phyloP scores from a whole-genome alignment of 1,140 invertebrate genomes.

The Physella acuta region DNA sequence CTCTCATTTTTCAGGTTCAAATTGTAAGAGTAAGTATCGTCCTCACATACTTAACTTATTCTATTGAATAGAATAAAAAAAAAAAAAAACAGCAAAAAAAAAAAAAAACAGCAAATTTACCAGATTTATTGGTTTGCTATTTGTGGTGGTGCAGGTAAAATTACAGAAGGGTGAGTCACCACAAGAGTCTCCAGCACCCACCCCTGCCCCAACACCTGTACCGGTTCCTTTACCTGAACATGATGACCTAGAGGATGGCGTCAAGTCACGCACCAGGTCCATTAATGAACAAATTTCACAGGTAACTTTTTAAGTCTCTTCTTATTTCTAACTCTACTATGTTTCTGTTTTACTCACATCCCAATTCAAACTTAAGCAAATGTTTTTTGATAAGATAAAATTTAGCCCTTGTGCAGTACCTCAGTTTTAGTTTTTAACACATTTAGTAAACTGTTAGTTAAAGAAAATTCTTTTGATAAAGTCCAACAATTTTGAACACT shows the following conservation, averaged over 20 bases:
- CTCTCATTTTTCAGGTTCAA: slow-evolving; percentile 57
- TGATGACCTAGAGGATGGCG: slow-evolving; percentile 38
- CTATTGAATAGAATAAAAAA: neutral
- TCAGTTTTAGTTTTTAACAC: no score
- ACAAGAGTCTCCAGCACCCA: slow-evolving; percentile 29
- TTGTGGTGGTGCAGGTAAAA: slow-evolving; percentile 38
- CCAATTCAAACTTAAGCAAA: no score
- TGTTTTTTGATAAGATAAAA: no score
- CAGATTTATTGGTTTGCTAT: neutral
- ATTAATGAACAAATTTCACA: slow-evolving; percentile 53
- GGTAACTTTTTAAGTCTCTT: no score
- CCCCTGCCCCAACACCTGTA: slow-evolving; percentile 25
- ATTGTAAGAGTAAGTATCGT: slow-evolving; percentile 50
- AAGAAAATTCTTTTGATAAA: no score
- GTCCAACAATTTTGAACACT: no score
- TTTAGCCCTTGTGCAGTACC: no score
- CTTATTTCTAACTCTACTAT: no score
- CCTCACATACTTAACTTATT: neutral
- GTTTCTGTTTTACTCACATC: no score
- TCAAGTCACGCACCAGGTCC: slow-evolving; percentile 51
- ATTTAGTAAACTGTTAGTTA: no score
- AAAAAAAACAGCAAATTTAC: no score
- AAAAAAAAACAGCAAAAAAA: neutral
- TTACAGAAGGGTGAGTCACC: slow-evolving; percentile 41
- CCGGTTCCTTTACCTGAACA: slow-evolving; percentile 24